Evolutionary conservation across 1,140 invertebrate species (phyloP).

Genomic region (Hycleus phaleratus): DNA sequence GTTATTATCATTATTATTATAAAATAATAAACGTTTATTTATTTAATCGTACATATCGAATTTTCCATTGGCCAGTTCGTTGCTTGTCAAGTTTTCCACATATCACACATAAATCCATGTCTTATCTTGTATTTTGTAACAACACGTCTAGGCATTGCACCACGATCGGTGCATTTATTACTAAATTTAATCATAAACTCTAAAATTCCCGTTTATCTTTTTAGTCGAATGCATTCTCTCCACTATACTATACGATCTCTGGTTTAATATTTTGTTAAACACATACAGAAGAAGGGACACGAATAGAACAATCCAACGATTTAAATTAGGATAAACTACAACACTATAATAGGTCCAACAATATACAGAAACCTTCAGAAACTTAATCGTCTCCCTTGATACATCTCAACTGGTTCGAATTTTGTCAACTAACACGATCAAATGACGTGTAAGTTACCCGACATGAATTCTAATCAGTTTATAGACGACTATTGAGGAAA

Average conservation of each 20-base stretch:
- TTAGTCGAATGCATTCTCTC: slow-evolving; percentile 23
- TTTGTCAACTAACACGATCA: slow-evolving; percentile 25
- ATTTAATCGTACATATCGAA: too few relatives aligned
- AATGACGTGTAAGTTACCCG: slow-evolving; percentile 34
- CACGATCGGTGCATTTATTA: slow-evolving; percentile 6
- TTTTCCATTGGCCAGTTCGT: too few relatives aligned
- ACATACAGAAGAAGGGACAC: background rate
- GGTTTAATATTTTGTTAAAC: slow-evolving; percentile 25
- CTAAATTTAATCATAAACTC: slow-evolving; percentile 18
- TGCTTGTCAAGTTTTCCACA: slow-evolving; percentile 2
- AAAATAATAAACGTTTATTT: too few relatives aligned
- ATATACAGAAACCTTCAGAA: slow-evolving; percentile 6
- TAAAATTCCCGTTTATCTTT: slow-evolving; percentile 24
- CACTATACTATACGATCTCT: background rate
- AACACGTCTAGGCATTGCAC: slow-evolving; percentile 10
- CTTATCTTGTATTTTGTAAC: slow-evolving; percentile 8
- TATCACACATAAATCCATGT: slow-evolving; percentile 4
- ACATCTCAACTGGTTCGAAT: slow-evolving; percentile 3
- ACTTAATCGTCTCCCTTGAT: too few relatives aligned
- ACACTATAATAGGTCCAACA: background rate
- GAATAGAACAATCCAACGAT: slow-evolving; percentile 24
- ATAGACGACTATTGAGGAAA: too few relatives aligned
- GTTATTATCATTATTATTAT: too few relatives aligned
- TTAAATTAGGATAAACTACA: slow-evolving; percentile 26
- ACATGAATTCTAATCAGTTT: slow-evolving; percentile 28